A percentile compares a stretch with the other conserved stretches of the same genome.
These are phyloP conservation scores for Cephalopachus bancanus DNA, from an alignment of 2,797 vertebrate genomes.

Conservation along the genomic window DNA sequence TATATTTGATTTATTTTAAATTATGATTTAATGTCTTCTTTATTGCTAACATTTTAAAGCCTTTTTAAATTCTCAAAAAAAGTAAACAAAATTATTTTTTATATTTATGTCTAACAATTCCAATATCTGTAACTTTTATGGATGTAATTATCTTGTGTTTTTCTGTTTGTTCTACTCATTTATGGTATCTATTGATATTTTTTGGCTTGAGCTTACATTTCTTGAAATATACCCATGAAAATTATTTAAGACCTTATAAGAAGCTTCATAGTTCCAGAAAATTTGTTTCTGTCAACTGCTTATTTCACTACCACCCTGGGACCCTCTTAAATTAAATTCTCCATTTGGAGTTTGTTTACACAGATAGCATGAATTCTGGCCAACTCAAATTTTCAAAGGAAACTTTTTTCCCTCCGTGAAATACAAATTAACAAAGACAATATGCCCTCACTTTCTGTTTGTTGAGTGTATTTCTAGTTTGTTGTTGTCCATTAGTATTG, in stretches of 20 bases:
- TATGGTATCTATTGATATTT: background rate
- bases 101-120: conserved; percentile 18
- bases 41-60: conserved; percentile 24
- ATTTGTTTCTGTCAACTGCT: background rate
- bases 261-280: background rate
- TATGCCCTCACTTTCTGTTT: background rate
- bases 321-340: background rate
- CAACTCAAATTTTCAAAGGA: background rate
- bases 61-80: conserved; percentile 32
- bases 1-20: conserved; percentile 42
- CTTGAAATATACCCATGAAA: background rate
- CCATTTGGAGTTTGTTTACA: background rate
- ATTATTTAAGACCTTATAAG: background rate
- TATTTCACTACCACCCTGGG: conserved; percentile 18
- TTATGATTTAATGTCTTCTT: conserved; percentile 17
- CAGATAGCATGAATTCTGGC: background rate
- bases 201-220: background rate
- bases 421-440: background rate
- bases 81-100: conserved; percentile 21
- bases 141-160: background rate
- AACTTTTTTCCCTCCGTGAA: background rate
- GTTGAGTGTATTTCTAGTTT: background rate
- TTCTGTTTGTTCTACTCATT: background rate
- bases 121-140: background rate
- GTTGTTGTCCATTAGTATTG: background rate